These are phyloP conservation scores for Lepidurus apus DNA, from an alignment of 1,140 invertebrate genomes.

Conservation along the genomic window DNA sequence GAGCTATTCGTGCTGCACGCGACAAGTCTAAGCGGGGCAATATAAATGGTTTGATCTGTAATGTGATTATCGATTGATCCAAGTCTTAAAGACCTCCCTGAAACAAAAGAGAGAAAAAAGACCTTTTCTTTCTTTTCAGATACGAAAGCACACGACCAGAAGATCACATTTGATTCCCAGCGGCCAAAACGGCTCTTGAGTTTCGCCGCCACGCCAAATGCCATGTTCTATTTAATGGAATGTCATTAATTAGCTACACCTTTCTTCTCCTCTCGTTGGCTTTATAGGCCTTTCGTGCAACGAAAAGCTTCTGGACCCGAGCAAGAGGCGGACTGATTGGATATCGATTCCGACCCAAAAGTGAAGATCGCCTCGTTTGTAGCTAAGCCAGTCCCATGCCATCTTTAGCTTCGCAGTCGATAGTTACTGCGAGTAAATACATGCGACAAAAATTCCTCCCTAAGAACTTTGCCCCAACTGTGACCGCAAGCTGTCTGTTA, in stretches of 20 bases:
- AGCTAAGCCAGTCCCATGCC: background rate
- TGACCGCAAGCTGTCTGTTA: background rate
- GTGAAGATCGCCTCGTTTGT: background rate
- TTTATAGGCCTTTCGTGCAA: background rate
- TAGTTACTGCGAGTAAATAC: background rate
- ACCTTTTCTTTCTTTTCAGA: background rate
- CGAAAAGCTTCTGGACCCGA: background rate
- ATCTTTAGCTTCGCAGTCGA: background rate
- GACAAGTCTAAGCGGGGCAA: background rate
- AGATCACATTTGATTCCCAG: background rate
- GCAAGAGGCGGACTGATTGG: conserved; percentile 17
- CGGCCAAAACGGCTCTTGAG: background rate
- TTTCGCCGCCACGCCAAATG: background rate
- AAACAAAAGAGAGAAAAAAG: background rate
- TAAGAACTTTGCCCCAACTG: background rate
- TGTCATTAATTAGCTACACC: conserved; percentile 15
- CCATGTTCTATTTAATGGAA: conserved; percentile 5
- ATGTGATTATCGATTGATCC: background rate
- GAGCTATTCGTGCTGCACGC: background rate
- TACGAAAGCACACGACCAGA: background rate
- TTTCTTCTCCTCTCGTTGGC: background rate
- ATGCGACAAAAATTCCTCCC: background rate
- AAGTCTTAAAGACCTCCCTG: background rate
- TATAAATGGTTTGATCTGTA: background rate
- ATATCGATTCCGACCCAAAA: background rate